Conservation (phyloP, 2,113 vertebrate genomes). For the Lontra canadensis region DNA sequence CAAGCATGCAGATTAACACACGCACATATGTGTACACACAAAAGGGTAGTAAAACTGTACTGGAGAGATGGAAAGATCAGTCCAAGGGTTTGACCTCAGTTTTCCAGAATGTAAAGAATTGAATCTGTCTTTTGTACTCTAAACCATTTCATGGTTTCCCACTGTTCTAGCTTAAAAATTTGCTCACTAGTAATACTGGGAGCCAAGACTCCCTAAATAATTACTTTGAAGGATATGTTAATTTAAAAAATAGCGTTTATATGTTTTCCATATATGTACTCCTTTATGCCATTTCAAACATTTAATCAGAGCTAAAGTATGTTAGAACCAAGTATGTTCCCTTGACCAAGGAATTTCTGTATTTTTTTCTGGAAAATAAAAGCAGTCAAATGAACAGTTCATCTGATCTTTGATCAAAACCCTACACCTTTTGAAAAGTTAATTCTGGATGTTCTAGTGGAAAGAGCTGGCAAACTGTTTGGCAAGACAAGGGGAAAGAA, state of each 20-base stretch:
- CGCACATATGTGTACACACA: too few relatives aligned
- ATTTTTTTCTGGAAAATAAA: not conserved
- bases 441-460: not conserved
- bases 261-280: not conserved
- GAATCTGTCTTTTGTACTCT: not conserved
- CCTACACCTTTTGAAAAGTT: not conserved
- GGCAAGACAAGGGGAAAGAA: not conserved
- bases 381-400: not conserved
- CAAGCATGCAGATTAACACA: not conserved
- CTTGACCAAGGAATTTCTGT: not conserved
- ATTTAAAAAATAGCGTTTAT: not conserved
- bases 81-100: not conserved
- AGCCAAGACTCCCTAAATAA: not conserved
- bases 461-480: not conserved
- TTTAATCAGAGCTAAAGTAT: not conserved
- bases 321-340: not conserved
- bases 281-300: not conserved
- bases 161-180: not conserved
- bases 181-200: not conserved
- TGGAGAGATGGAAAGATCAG: not conserved
- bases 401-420: not conserved
- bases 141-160: not conserved
- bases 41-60: not conserved
- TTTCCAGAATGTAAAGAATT: not conserved
- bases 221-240: not conserved